Percentiles rank a stretch among this genome's conserved stretches.
Evolutionary conservation across 2,797 vertebrate species (phyloP).

Genomic region (Eulemur coronatus): DNA sequence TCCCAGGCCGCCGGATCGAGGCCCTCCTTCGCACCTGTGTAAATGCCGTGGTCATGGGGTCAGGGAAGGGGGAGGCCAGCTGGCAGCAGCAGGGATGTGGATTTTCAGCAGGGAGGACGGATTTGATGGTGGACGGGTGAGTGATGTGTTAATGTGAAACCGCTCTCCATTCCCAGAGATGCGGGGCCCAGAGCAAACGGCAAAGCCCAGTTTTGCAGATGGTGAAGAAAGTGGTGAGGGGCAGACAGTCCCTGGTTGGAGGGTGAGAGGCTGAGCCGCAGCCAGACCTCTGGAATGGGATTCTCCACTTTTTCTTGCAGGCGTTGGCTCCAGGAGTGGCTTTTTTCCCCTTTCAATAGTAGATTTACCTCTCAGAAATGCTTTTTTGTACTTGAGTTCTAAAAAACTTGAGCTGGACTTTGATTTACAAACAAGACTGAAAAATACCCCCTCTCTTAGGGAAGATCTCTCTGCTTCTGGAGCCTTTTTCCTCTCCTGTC

Average conservation of each 20-base stretch:
- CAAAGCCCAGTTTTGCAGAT: not conserved
- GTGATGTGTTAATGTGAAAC: conserved; percentile 45
- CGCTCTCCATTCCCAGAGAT: not conserved
- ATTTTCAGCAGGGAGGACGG: conserved; percentile 45
- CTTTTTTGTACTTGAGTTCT: not conserved
- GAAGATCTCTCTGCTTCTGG: not conserved
- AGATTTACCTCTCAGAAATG: not conserved
- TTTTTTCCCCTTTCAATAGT: not conserved
- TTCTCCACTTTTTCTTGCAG: not conserved
- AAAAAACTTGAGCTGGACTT: not conserved
- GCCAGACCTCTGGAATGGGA: not conserved
- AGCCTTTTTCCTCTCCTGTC: not conserved
- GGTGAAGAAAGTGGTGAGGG: not conserved
- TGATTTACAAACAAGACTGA: not conserved
- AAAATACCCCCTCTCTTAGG: not conserved
- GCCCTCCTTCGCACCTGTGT: conserved; percentile 83
- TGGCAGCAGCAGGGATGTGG: conserved; percentile 19
- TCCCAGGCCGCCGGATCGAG: conserved; percentile 71
- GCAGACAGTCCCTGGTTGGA: not conserved
- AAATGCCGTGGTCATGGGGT: conserved; percentile 81
- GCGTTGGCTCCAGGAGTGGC: not conserved
- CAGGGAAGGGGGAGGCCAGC: conserved; percentile 66
- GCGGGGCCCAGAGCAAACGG: not conserved
- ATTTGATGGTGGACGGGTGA: conserved; percentile 48
- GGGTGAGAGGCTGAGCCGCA: not conserved